Percentiles rank a stretch among this genome's conserved stretches.
phyloP scores from a whole-genome alignment of 2,797 vertebrate genomes.

The Gallinago nigripennis region DNA sequence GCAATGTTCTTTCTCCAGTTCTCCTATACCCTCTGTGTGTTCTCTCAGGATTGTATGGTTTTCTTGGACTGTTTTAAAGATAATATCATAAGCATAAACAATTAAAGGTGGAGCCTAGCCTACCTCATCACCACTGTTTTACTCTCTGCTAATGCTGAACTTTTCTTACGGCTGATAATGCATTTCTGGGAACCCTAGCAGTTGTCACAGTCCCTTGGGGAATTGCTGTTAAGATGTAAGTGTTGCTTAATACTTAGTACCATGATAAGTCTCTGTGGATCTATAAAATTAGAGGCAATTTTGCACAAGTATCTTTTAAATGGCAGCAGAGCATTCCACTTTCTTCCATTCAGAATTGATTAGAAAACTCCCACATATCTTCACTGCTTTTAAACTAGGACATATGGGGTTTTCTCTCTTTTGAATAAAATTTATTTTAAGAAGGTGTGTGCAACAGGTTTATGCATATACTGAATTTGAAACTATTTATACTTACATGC shows the following conservation, averaged over 20 bases:
- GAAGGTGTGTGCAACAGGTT: not conserved
- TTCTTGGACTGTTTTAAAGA: not conserved
- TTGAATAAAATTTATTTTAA: not conserved
- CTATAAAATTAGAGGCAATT: not conserved
- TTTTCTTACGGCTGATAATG: not conserved
- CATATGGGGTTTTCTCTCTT: not conserved
- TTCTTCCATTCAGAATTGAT: not conserved
- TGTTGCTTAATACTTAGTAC: not conserved
- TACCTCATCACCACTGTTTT: not conserved
- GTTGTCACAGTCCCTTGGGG: not conserved
- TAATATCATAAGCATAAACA: not conserved
- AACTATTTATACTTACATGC: not conserved
- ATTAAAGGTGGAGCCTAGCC: not conserved
- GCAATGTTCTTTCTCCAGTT: not conserved
- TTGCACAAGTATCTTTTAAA: not conserved
- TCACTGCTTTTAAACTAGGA: not conserved
- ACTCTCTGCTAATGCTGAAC: not conserved
- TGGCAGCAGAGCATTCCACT: not conserved
- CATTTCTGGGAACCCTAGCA: not conserved
- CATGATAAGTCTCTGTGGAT: not conserved
- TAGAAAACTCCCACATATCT: not conserved
- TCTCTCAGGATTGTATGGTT: not conserved
- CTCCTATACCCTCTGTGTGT: not conserved
- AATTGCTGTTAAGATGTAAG: not conserved
- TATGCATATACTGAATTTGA: not conserved